Evolutionary conservation across 2,113 vertebrate genomes (phyloP).

Genomic region (Apteryx owenii): DNA sequence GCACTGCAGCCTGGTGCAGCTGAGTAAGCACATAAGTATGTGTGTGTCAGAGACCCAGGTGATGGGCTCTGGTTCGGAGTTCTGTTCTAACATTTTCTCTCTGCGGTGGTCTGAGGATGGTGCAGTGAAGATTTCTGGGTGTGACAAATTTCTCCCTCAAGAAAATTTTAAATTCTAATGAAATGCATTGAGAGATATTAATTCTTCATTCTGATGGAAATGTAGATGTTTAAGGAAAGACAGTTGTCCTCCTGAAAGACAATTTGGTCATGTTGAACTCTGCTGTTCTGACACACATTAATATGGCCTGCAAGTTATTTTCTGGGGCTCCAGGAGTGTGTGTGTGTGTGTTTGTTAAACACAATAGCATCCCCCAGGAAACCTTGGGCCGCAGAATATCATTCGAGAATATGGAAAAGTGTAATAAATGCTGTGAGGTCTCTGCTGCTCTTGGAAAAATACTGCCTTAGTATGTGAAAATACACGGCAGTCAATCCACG

Average conservation of each 20-base stretch:
- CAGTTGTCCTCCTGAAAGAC: background rate
- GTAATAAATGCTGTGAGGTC: background rate
- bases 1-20: too few species aligned
- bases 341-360: too few species aligned
- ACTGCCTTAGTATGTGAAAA: background rate
- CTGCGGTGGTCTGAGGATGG: background rate
- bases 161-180: background rate
- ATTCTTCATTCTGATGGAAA: background rate
- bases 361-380: background rate
- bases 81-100: background rate
- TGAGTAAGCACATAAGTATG: too few species aligned
- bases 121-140: background rate
- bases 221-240: background rate
- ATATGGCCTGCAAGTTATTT: background rate
- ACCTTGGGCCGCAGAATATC: background rate
- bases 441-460: background rate
- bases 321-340: background rate
- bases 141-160: background rate
- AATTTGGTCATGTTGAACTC: background rate
- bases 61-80: background rate
- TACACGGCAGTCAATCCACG: accelerated
- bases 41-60: accelerated
- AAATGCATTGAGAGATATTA: background rate
- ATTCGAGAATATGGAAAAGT: background rate
- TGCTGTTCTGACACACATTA: background rate